A percentile compares a stretch with the other conserved stretches of the same genome.
Evolutionary conservation across 2,888 invertebrate genomes (phyloP).

Genomic region (Acrobasis suavella): DNA sequence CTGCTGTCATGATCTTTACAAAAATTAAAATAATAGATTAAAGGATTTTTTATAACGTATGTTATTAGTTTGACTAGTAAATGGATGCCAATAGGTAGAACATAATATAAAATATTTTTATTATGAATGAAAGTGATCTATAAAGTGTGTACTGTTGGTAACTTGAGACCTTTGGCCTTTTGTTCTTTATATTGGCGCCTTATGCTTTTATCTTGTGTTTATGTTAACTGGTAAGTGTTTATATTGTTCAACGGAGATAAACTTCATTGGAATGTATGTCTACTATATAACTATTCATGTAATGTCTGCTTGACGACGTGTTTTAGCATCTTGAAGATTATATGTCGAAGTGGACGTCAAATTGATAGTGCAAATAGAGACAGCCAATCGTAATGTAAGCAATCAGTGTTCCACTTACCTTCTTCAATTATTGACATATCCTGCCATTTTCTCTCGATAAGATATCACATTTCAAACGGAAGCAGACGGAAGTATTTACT

Average conservation of each 20-base stretch:
- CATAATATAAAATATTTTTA: neutral
- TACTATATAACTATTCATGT: neutral
- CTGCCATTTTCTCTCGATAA: slow-evolving; percentile 23
- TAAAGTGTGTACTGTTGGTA: neutral
- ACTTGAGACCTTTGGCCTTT: slow-evolving; percentile 5
- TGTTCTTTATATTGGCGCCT: neutral
- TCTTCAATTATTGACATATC: slow-evolving; percentile 34
- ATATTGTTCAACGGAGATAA: neutral
- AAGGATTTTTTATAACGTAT: too few species aligned
- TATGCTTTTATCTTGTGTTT: slow-evolving; percentile 5
- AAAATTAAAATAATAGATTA: too few species aligned
- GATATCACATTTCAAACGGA: slow-evolving; percentile 15
- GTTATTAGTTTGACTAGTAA: slow-evolving; percentile 27
- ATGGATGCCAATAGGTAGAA: neutral
- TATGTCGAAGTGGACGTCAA: neutral
- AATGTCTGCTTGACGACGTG: neutral
- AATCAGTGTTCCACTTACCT: slow-evolving; percentile 43
- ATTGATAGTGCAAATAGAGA: slow-evolving; percentile 15
- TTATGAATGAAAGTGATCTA: neutral
- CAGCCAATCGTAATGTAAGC: slow-evolving; percentile 19
- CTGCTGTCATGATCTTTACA: too few species aligned
- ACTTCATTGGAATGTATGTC: neutral
- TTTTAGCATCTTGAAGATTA: slow-evolving; percentile 6
- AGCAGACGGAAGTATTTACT: slow-evolving; percentile 1
- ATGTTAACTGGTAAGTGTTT: slow-evolving; percentile 10